A percentile compares a stretch with the other conserved stretches of the same genome.
These are phyloP conservation scores for Cantharis flavilabris DNA, from an alignment of 2,888 invertebrate genomes.

Conservation along the genomic window DNA sequence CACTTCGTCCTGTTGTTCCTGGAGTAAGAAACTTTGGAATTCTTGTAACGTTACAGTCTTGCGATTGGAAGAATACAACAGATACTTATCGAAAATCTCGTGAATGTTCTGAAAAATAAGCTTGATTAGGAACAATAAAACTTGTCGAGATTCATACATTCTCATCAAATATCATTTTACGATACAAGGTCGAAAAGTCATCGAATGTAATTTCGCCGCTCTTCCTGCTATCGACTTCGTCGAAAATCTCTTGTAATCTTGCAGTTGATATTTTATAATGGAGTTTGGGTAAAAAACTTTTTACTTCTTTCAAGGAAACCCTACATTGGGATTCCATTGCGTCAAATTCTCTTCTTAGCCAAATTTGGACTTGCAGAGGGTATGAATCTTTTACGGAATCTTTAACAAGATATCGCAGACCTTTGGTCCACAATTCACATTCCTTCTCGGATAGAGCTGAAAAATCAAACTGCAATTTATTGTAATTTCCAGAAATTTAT, in stretches of 20 bases:
- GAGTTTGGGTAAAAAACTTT: conserved; percentile 84
- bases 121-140: neutral
- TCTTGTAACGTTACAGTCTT: conserved; percentile 71
- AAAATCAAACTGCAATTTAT: neutral
- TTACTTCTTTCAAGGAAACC: conserved; percentile 87
- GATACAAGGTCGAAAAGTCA: conserved; percentile 84
- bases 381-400: conserved; percentile 83
- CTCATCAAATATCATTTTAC: conserved; percentile 80
- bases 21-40: conserved; percentile 71
- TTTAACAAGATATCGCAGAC: conserved; percentile 78
- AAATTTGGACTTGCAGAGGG: conserved; percentile 87
- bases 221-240: conserved; percentile 81
- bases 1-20: conserved; percentile 71
- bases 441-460: conserved; percentile 86
- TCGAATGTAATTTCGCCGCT: conserved; percentile 87
- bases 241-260: conserved; percentile 80
- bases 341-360: conserved; percentile 93
- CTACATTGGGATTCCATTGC: conserved; percentile 77
- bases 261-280: conserved; percentile 89
- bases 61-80: conserved; percentile 66
- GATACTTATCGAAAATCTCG: conserved; percentile 66
- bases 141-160: conserved; percentile 63
- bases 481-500: neutral
- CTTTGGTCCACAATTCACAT: conserved; percentile 86
- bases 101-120: conserved; percentile 63